These are phyloP conservation scores for Psittacula echo DNA, from an alignment of 2,797 vertebrate species.

Conservation along the genomic window DNA sequence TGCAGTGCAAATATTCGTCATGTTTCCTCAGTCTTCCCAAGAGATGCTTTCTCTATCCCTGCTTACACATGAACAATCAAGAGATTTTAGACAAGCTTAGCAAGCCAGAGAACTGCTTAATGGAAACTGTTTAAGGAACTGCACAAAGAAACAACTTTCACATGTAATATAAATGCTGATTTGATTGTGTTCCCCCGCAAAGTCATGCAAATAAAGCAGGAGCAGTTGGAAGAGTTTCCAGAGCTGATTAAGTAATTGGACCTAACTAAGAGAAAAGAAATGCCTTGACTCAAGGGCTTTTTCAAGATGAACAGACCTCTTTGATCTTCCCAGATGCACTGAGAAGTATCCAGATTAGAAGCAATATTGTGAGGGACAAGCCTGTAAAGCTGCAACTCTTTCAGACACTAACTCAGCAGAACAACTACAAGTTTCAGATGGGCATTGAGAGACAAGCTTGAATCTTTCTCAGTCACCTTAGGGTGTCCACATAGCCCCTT, in stretches of 20 bases:
- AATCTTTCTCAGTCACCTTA: not conserved
- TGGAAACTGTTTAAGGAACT: not conserved
- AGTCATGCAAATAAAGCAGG: conserved; percentile 12
- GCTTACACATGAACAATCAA: not conserved
- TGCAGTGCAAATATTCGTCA: not conserved
- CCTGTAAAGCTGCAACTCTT: not conserved
- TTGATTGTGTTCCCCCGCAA: not conserved
- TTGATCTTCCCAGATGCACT: not conserved
- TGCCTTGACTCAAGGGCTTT: not conserved
- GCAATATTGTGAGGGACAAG: not conserved
- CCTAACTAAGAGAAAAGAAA: not conserved
- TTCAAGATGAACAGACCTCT: not conserved
- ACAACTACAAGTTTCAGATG: not conserved
- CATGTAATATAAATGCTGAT: not conserved
- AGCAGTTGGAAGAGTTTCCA: not conserved
- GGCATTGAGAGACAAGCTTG: not conserved
- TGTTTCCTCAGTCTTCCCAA: not conserved
- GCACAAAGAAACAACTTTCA: not conserved
- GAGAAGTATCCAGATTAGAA: not conserved
- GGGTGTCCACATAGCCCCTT: not conserved
- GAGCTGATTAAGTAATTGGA: not conserved
- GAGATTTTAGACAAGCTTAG: not conserved
- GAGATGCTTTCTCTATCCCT: not conserved
- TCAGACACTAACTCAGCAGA: not conserved
- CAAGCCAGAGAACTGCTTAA: not conserved